Percentiles rank a stretch among this genome's conserved stretches.
phyloP scores from a whole-genome alignment of 2,797 vertebrate species.

The Allobates femoralis region DNA sequence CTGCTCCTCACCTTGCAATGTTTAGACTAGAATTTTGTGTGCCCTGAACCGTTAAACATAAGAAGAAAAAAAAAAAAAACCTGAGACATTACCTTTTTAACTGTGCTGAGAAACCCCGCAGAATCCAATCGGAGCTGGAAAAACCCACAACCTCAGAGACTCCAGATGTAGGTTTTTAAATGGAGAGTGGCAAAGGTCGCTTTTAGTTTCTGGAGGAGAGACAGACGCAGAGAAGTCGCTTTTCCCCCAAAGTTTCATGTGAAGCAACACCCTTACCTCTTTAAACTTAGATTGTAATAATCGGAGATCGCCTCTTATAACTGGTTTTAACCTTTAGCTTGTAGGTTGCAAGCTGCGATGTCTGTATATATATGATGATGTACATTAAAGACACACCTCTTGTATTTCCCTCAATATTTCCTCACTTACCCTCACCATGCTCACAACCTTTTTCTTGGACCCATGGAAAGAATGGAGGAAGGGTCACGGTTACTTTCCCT shows the following conservation, averaged over 20 bases:
- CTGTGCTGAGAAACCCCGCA: conserved; percentile 63
- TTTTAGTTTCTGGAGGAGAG: conserved; percentile 96
- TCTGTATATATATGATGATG: conserved; percentile 99
- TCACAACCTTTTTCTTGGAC: conserved; percentile 86
- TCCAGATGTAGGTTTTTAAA: conserved; percentile 63
- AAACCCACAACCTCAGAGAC: conserved; percentile 63
- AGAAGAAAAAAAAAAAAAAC: conserved; percentile 75
- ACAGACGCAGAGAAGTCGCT: conserved; percentile 91
- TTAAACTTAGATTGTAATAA: conserved; percentile 99
- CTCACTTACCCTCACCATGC: conserved; percentile 71
- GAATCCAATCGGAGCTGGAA: conserved; percentile 63
- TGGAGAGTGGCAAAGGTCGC: conserved; percentile 73
- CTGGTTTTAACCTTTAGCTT: conserved; percentile 98
- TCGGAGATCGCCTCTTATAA: conserved; percentile 99
- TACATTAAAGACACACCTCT: conserved; percentile 97
- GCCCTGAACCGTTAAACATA: conserved; percentile 60
- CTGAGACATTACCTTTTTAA: conserved; percentile 75
- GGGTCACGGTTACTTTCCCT: conserved; percentile 79
- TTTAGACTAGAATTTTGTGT: conserved; percentile 64
- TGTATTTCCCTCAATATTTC: conserved; percentile 76
- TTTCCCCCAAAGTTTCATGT: conserved; percentile 99
- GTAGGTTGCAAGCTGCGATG: conserved; percentile 93
- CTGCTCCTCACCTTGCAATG: conserved; percentile 58
- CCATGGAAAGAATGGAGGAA: conserved; percentile 38
- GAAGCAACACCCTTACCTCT: conserved; percentile 99